Base-by-base conservation (phyloP, 2,113 vertebrate species). In the Excalfactoria chinensis region DNA sequence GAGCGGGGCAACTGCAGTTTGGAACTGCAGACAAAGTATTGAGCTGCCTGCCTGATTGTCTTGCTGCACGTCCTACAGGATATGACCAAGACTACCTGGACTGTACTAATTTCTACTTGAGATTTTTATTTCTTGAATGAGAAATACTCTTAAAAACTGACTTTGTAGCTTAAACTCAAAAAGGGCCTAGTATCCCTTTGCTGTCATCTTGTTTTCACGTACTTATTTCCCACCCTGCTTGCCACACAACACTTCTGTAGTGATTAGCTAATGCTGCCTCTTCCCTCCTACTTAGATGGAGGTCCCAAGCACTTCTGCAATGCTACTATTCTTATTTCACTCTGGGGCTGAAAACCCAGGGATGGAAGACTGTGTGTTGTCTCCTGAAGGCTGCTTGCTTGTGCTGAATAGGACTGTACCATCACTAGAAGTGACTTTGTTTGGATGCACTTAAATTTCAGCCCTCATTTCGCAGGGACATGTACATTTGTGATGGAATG, bases 251-350 rank as follows among this genome's bases (percentile, higher is more conserved):
- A 49, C 44, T 92, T 85, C 10, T 66, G 35, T 78, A 67, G 66
- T 34, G 63, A 95, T 84, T 88, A 93, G 41, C 67, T 90, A 86
- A 84, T 23, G 56, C 88, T 90, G 84, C 84, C 58, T 49, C 40
- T 95, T 77, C 35, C 85, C 85, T 92, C 74, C 87, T 25, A 20
- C 84, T 56, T 32, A 46, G 21, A 10, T 64, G 70, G 73, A 88
- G 40, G 66, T 89, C 56, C 56, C 43, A 51, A 30, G 26, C 10
- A 3, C 44, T 84, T 55, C 63, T 92, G 74, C 77, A 70, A 1
- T 7, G 6, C 55, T 70, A 28, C 53, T 46, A 0, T n/a, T 73
- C 44, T 43, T 35, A 13, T 49, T 72, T 23, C 25, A 53, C 28
- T 4, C 12, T 5, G 26, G 63, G 63, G 43, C 59, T 89, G 15